Evolutionary conservation across 2,797 vertebrate species (phyloP).

Genomic region (Silurus aristotelis): DNA sequence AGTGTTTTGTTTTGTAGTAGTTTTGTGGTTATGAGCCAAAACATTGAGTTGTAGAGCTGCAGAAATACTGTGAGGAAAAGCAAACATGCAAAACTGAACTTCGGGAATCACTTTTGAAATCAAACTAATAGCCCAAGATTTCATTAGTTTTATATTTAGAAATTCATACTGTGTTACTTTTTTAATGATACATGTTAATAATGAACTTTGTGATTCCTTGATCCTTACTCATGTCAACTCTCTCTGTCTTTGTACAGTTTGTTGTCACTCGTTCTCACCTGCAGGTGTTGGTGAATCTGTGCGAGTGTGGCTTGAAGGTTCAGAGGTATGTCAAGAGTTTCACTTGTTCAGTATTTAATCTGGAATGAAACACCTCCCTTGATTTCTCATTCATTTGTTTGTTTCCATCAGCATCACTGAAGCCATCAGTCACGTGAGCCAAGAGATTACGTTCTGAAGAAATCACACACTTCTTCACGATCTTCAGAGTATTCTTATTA

Average conservation of each 20-base stretch:
- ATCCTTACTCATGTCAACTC: background rate
- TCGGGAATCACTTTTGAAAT: background rate
- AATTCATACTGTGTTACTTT: too few species aligned
- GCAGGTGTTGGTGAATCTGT: slow-evolving; percentile 31
- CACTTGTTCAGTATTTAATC: too few species aligned
- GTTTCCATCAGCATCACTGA: background rate
- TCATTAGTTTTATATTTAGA: too few species aligned
- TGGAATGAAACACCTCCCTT: too few species aligned
- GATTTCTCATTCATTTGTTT: background rate
- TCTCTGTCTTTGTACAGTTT: background rate
- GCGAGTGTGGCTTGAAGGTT: background rate
- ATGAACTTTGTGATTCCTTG: too few species aligned
- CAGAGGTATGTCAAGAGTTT: background rate
- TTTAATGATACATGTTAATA: too few species aligned
- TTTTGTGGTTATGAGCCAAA: background rate
- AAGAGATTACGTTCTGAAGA: background rate
- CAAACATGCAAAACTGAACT: background rate
- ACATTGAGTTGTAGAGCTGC: background rate
- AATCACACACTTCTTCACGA: background rate
- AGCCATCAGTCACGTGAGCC: slow-evolving; percentile 14
- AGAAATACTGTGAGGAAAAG: background rate
- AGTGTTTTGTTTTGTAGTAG: background rate
- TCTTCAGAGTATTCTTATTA: too few species aligned
- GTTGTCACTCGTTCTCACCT: slow-evolving; percentile 22
- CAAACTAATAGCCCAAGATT: too few species aligned